phyloP scores from a whole-genome alignment of 2,113 vertebrate genomes.

The Chloropsis cyanopogon region DNA sequence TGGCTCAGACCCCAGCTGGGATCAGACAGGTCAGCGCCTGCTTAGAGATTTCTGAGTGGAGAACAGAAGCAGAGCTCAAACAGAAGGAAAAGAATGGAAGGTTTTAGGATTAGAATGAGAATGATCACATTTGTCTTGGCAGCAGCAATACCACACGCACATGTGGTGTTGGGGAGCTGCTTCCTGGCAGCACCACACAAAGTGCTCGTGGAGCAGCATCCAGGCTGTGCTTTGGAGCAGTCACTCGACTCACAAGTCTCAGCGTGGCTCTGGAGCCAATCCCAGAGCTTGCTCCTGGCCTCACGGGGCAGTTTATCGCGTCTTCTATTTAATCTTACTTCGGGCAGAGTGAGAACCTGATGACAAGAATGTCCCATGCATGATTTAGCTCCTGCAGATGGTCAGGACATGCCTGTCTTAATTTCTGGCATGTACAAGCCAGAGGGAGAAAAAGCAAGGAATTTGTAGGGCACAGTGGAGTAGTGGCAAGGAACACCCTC shows the following conservation, averaged over 20 bases:
- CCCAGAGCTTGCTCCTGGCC: not conserved
- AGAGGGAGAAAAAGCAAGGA: not conserved
- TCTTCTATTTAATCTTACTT: not conserved
- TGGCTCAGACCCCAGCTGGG: constrained; percentile 37
- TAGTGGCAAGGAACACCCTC: not conserved
- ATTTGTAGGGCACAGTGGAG: not conserved
- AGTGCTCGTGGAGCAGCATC: not conserved
- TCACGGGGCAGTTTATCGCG: not conserved
- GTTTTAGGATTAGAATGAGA: not conserved
- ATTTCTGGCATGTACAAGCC: not conserved
- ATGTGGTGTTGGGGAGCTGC: not conserved
- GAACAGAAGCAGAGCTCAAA: not conserved
- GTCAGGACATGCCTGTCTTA: not conserved
- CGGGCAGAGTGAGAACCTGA: not conserved
- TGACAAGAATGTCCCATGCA: not conserved
- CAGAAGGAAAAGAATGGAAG: not conserved
- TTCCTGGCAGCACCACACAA: not conserved
- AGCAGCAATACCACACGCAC: not conserved
- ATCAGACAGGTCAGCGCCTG: constrained; percentile 36
- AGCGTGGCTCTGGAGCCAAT: not conserved
- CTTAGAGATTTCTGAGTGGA: not conserved
- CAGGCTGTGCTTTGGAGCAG: rapidly evolving
- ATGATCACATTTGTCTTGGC: not conserved
- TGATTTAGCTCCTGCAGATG: constrained; percentile 23
- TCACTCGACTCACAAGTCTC: rapidly evolving